Conservation (phyloP, 2,797 vertebrate genomes). For the Natrix natrix region DNA sequence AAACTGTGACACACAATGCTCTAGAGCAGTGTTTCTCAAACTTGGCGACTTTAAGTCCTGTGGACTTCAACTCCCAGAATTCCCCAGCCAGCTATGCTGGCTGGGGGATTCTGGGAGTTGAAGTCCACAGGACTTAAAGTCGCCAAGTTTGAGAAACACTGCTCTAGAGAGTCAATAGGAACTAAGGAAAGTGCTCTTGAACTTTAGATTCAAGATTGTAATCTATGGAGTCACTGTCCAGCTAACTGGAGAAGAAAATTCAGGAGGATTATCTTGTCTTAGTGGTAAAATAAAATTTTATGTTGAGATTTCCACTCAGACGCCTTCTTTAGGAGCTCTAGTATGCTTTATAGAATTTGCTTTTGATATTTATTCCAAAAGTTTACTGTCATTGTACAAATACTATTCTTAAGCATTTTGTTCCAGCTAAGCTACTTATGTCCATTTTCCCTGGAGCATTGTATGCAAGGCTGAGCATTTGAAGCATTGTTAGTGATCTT, state of each 20-base stretch:
- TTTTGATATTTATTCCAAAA: neutral
- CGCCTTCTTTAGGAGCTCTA: neutral
- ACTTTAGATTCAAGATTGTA: neutral
- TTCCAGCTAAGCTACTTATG: neutral
- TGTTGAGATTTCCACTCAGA: neutral
- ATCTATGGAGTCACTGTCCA: neutral
- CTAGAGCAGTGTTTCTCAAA: no score
- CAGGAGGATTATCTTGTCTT: neutral
- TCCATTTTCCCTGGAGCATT: neutral
- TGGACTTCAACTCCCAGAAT: no score
- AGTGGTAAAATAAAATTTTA: neutral
- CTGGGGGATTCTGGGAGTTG: no score
- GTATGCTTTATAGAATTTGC: neutral
- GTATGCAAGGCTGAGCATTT: neutral
- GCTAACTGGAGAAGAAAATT: neutral
- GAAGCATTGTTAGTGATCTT: neutral
- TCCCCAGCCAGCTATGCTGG: no score
- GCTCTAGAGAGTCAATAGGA: neutral
- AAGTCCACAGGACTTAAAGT: no score
- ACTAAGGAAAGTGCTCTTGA: neutral
- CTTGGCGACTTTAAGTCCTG: no score
- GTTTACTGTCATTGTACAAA: neutral
- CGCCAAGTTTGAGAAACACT: no score
- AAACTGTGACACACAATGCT: neutral
- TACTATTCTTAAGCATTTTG: constrained; percentile 27